Base-by-base conservation (phyloP, 2,797 vertebrate species). In the Limosa lapponica region DNA sequence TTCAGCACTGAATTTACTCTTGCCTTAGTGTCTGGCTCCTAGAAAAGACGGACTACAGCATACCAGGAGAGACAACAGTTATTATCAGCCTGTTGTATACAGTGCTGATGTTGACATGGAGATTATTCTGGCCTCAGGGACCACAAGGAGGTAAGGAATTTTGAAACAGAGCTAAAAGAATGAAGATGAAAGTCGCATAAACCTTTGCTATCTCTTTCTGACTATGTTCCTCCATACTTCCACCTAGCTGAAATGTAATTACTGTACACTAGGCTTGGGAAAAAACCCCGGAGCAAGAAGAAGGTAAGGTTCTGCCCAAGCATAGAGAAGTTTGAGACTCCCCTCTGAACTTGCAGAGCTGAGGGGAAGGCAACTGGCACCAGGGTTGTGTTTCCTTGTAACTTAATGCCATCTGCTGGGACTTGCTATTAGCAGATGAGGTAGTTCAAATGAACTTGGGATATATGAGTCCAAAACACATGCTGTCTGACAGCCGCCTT, bases 401-500 rank as follows among this genome's bases (percentile, higher is more conserved):
- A 82, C 16, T 17, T 49, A 58, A 94, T 92, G 66, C 82, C 82
- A 66, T 90, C 86, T 89, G 57, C 85, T 96, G 90, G 80, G 88
- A 82, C 34, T 82, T 69, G 65, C 34, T 82, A 13, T 66, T 61
- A 82, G 43, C 54, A 58, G 46, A 65, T 48, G 30, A 91, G 24
- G 54, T 65, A 51, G 70, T 57, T 64, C 48, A 86, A 74, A 36
- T 64, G 32, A 61, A 54, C 24, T 74, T 65, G 25, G 57, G 37
- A n/a, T 73, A 36, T 61, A 51, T 30, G n/a, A 94, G 28, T 67
- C 37, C 28, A 49, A 95, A 67, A 80, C 23, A 22, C 41, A 20
- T 0, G 2, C 65, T 88, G 34, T 32, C 61, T 65, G n/a, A 32
- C 27, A 81, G 87, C 59, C 8, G 0, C 7, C 20, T 30, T 88